Evolutionary conservation across 2,113 vertebrate genomes (phyloP).

Genomic region (Chitala chitala): DNA sequence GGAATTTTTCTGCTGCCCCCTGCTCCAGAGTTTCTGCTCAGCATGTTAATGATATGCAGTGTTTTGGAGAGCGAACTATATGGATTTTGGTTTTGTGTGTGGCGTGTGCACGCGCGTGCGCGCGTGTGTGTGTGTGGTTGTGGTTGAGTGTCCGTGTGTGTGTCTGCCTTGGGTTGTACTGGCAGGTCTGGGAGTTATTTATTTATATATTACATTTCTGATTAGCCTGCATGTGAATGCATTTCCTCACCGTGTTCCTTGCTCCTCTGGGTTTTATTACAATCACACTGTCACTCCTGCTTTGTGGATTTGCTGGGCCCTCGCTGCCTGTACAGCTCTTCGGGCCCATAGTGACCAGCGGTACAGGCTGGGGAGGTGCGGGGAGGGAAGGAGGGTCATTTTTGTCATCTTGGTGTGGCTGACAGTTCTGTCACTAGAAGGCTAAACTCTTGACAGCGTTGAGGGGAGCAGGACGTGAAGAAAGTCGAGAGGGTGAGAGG

Average conservation of each 20-base stretch:
- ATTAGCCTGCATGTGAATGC: constrained; percentile 8
- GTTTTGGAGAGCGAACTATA: not conserved
- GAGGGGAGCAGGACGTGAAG: too few species aligned
- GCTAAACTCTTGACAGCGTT: too few species aligned
- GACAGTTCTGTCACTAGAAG: too few species aligned
- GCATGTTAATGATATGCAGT: constrained; percentile 12
- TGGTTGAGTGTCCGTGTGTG: not conserved
- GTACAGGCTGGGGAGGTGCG: too few species aligned
- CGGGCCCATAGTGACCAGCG: too few species aligned
- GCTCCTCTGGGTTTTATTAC: too few species aligned
- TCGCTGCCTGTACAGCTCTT: too few species aligned
- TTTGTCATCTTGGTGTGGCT: too few species aligned
- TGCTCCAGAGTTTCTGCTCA: not conserved
- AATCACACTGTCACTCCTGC: too few species aligned
- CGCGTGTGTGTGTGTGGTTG: not conserved
- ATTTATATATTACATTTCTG: constrained; percentile 10
- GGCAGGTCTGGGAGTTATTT: not conserved
- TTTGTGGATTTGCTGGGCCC: too few species aligned
- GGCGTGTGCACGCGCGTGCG: constrained; percentile 18
- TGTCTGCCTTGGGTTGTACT: not conserved
- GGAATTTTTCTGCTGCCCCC: not conserved
- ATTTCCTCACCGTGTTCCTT: not conserved
- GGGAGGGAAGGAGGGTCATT: too few species aligned
- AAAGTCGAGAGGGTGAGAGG: too few species aligned
- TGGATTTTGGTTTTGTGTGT: not conserved